Evolutionary conservation across 2,888 invertebrate genomes (phyloP), one percentile per base, ranked within the genome.

Genomic region (Patella pellucida): DNA sequence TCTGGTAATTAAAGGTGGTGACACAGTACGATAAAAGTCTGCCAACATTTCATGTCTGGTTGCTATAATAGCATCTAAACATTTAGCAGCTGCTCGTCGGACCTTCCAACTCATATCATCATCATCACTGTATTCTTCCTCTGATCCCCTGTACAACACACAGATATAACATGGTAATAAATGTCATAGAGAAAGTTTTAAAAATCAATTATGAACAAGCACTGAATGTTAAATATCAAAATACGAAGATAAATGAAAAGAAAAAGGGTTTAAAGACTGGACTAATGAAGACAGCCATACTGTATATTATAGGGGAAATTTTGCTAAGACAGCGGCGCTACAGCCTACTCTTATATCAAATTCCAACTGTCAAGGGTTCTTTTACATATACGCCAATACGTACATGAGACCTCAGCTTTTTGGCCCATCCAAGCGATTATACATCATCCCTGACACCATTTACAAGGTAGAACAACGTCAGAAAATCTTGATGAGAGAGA

Each of bases 31-130:
- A 90, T 98, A 98, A 91, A 98, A 95, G 81, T 97, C 96, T 1
- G 95, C 93, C 68, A 99, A 92, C 82, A 98, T 93, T 89, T 99
- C 98, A 81, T 97, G 96, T 75, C 98, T 94, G 0, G 97, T 98
- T 1, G 95, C 94, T 81, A 99, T 96, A 52, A 99, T 94, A 0
- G 98, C 97, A 91, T 99, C 98, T 23, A 99, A 92, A 88, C 99
- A 99, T 92, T 99, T 99, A 0, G 99, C 99, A 7, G 99, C 96
- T 0, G 99, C 96, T 68, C 99, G 94, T 56, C 99, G 93, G 14
- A 93, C 93, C 93, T 99, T 98, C 99, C 99, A 99, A 78, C 97
- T 97, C 96, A 99, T 97, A 90, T 99, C 99, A 90, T 99, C 99
- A 91, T 99, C 99, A 91, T 99, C 99, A 70, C 98, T 98, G 90